These are phyloP conservation scores for Trachelus stipa DNA, from an alignment of 2,888 invertebrate species.

Conservation along the genomic window DNA sequence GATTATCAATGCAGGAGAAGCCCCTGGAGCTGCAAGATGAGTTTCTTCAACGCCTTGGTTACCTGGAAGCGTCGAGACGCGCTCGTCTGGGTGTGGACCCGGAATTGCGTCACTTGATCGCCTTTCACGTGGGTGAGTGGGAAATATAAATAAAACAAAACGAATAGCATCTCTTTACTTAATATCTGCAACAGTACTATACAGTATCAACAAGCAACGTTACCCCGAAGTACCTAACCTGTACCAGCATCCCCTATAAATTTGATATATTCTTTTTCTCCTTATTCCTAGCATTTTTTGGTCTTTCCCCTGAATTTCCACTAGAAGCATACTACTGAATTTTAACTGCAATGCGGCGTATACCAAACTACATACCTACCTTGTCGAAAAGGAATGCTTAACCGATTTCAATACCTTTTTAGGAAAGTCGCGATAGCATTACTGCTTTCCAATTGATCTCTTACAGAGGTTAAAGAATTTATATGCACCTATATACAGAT, in stretches of 20 bases:
- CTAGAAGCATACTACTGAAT: neutral
- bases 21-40: constrained; percentile 75
- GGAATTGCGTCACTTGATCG: constrained; percentile 72
- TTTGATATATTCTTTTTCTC: neutral
- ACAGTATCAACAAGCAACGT: neutral
- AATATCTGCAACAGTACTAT: neutral
- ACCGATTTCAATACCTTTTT: neutral
- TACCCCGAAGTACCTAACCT: neutral
- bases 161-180: neutral
- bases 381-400: neutral
- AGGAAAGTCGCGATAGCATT: neutral
- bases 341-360: neutral
- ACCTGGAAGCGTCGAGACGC: constrained; percentile 72
- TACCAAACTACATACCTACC: neutral
- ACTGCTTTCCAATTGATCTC: neutral
- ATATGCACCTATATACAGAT: neutral
- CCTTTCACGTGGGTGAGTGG: constrained; percentile 71
- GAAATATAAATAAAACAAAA: neutral
- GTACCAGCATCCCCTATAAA: neutral
- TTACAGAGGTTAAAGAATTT: neutral
- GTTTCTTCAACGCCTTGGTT: constrained; percentile 72
- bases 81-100: constrained; percentile 75
- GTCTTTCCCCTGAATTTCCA: neutral
- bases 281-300: neutral
- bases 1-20: constrained; percentile 70